phyloP scores from a whole-genome alignment of 2,797 vertebrate genomes.

The Macropus fuliginosus region DNA sequence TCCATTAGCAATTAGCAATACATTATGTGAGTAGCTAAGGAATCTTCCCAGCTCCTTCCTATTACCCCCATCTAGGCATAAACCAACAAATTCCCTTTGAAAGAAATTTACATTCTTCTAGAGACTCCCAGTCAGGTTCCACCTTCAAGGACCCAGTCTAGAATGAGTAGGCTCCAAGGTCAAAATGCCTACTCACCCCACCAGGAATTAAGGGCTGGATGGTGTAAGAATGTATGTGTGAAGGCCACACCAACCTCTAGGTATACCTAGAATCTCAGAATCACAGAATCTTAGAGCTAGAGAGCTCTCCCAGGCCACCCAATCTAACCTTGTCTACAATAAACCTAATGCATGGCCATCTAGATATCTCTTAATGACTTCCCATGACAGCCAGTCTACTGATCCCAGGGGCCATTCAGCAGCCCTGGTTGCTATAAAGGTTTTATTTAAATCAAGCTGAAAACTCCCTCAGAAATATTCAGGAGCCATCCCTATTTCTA shows the following conservation, averaged over 20 bases:
- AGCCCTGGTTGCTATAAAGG: not conserved
- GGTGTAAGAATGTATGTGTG: not conserved
- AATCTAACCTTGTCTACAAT: not conserved
- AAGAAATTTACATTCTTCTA: not conserved
- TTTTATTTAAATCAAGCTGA: not conserved
- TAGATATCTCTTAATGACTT: not conserved
- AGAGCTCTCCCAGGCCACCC: not conserved
- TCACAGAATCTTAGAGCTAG: not conserved
- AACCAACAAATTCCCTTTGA: not conserved
- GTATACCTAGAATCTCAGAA: not conserved
- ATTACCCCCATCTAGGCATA: not conserved
- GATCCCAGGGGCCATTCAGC: not conserved
- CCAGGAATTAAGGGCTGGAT: not conserved
- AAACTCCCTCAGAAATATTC: not conserved
- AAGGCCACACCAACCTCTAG: not conserved
- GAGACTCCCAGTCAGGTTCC: not conserved
- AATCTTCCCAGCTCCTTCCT: not conserved
- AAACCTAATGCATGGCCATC: not conserved
- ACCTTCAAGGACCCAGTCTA: not conserved
- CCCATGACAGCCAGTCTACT: not conserved
- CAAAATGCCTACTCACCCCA: not conserved
- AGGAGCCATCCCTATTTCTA: not conserved
- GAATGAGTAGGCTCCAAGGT: not conserved
- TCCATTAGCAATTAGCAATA: not conserved
- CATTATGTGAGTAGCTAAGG: not conserved